Evolutionary conservation across 2,113 vertebrate species (phyloP).

Genomic region (Ageneiosus marmoratus): DNA sequence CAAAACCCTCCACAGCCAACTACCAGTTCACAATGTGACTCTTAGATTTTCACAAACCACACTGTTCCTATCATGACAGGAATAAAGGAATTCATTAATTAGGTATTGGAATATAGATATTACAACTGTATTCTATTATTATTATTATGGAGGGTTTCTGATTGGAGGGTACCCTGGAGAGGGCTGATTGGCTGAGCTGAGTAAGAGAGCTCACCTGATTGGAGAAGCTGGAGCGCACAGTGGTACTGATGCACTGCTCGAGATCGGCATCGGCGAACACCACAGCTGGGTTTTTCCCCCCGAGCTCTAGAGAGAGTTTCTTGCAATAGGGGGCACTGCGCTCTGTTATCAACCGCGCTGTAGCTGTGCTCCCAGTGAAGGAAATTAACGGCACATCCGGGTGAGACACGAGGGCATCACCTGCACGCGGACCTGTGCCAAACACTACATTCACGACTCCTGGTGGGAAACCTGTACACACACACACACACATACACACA

Average conservation of each 20-base stretch:
- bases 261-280: constrained; percentile 89
- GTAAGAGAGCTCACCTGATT: constrained; percentile 82
- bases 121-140: too few species aligned
- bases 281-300: constrained; percentile 93
- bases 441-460: constrained; percentile 95
- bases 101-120: not conserved
- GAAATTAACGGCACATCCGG: constrained; percentile 88
- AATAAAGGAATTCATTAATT: too few species aligned
- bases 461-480: constrained; percentile 79
- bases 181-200: not conserved
- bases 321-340: constrained; percentile 87
- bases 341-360: constrained; percentile 81
- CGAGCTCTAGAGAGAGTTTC: constrained; percentile 91
- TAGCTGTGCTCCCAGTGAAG: constrained; percentile 92
- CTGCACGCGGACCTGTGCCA: constrained; percentile 78
- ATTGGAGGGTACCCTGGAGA: not conserved
- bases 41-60: not conserved
- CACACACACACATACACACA: constrained; percentile 9
- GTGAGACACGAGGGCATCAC: constrained; percentile 88
- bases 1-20: too few species aligned
- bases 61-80: not conserved
- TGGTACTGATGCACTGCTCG: constrained; percentile 82
- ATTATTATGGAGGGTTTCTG: too few species aligned
- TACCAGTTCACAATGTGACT: not conserved
- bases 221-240: constrained; percentile 89